Base-by-base conservation (phyloP, 2,888 invertebrate genomes). In the Meghimatium bilineatum region DNA sequence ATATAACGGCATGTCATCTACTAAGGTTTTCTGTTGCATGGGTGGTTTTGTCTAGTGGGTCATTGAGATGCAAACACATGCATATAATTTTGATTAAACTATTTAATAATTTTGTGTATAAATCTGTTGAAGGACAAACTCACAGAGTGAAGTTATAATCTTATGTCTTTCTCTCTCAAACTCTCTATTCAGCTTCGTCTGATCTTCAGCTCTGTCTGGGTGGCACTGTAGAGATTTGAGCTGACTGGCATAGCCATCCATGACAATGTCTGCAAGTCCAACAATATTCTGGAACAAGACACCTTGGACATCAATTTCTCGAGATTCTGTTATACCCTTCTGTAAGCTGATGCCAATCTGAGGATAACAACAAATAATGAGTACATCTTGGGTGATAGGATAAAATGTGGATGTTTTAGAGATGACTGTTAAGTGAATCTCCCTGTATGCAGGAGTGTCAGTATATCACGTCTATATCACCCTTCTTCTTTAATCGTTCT, bases 171-270 rank as follows among this genome's bases (percentile, higher is more conserved):
- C 96, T 0, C 95, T 94, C 89, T 96, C 95, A 90, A 96, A 97
- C 84, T 96, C 95, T 86, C 96, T 95, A 83, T 95, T 93, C 44
- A 96, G 76, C 84, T 91, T 89, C 1, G 34, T 34, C 17, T 52
- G 34, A 17, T 87, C 86, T 12, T 88, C 88, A 23, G 69, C 79
- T 74, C 87, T 85, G 52, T 88, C 87, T 10, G 82, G 85, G 12
- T 86, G 86, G 10, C 85, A 83, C 44, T 87, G 87, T 14, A 93
- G 87, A 0, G 93, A 93, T 83, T 96, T 95, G 82, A 97, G 93
- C 91, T 97, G 96, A 79, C 94, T 95, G 89, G 95, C 96, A 88
- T 95, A 95, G 0, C 96, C 96, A 91, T 96, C 96, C 85, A 97
- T 94, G 85, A 97, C 95, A 44, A 96, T 94, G 92, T 97, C 97